A percentile compares a stretch with the other conserved stretches of the same genome.
Conservation (phyloP, 2,888 invertebrate genomes). For the Torymus auratus region DNA sequence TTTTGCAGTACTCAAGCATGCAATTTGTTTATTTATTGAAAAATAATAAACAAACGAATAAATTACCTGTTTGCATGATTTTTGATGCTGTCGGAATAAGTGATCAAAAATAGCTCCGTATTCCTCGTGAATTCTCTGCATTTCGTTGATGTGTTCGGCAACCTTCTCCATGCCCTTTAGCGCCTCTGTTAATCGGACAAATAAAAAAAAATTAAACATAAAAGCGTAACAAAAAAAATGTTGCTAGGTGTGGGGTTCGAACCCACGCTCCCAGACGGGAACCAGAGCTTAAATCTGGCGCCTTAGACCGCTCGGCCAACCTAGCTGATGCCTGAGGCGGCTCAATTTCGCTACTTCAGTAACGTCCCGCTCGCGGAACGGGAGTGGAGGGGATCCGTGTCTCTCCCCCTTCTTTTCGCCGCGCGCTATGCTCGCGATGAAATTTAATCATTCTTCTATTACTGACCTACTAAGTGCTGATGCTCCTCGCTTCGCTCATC, state of each 20-base stretch:
- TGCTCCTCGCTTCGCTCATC: conserved; percentile 96
- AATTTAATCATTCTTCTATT: conserved; percentile 13
- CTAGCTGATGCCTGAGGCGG: conserved; percentile 75
- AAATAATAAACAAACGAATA: too few relatives aligned
- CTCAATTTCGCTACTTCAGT: neutral
- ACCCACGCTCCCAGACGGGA: conserved; percentile 83
- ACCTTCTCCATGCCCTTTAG: conserved; percentile 99
- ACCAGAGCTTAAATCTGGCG: conserved; percentile 85
- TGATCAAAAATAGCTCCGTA: conserved; percentile 99
- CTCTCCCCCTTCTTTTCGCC: neutral
- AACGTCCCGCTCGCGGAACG: too few relatives aligned
- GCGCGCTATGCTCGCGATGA: neutral
- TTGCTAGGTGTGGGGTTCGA: conserved; percentile 84
- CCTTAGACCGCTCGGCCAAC: conserved; percentile 85
- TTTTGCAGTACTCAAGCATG: too few relatives aligned
- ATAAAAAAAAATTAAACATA: conserved; percentile 35
- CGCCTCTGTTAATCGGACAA: conserved; percentile 84
- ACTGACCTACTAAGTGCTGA: conserved; percentile 91
- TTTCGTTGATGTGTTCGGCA: conserved; percentile 99
- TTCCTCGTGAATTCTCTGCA: conserved; percentile 99
- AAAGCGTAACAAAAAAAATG: conserved; percentile 64
- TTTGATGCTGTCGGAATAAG: conserved; percentile 95
- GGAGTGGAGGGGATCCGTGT: neutral
- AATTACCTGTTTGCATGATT: conserved; percentile 90
- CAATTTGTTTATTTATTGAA: too few relatives aligned